These are phyloP conservation scores for Sandelia bainsii DNA, from an alignment of 2,797 vertebrate species.

Conservation along the genomic window DNA sequence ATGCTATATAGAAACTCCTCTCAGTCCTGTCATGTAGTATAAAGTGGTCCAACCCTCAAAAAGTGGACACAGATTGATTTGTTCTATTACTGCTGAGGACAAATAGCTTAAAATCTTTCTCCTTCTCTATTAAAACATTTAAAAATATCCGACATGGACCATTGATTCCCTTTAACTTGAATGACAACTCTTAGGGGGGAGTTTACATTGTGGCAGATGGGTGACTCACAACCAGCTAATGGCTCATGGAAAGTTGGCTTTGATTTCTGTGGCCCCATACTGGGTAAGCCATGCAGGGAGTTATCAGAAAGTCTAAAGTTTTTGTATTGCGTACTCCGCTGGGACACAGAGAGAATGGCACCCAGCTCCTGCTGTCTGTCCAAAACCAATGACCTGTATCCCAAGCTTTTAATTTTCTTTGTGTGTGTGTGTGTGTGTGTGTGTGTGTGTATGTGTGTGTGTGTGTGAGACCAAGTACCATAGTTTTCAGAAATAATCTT, in stretches of 20 bases:
- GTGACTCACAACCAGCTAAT: constrained; percentile 59
- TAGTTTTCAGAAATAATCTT: too few relatives aligned
- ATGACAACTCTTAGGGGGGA: constrained; percentile 54
- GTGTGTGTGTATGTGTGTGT: background rate
- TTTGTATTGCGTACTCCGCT: constrained; percentile 50
- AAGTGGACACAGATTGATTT: constrained; percentile 73
- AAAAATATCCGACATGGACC: constrained; percentile 52
- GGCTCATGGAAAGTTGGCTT: constrained; percentile 61
- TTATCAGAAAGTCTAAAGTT: constrained; percentile 62
- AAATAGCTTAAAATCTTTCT: constrained; percentile 43
- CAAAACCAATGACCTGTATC: constrained; percentile 66
- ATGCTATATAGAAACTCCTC: constrained; percentile 45
- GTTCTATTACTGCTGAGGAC: constrained; percentile 51
- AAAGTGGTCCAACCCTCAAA: constrained; percentile 49
- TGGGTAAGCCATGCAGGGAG: constrained; percentile 58
- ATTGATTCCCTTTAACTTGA: constrained; percentile 60
- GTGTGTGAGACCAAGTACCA: too few relatives aligned
- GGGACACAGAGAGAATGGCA: constrained; percentile 44
- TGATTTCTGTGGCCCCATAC: constrained; percentile 63
- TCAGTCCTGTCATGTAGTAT: constrained; percentile 38
- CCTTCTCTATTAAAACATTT: constrained; percentile 46
- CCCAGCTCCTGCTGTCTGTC: constrained; percentile 49
- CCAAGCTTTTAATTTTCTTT: constrained; percentile 18
- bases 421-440: background rate
- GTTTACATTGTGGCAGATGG: constrained; percentile 73